Base-by-base conservation (phyloP, 2,888 invertebrate genomes). In the Ennomos fuscantarius region DNA sequence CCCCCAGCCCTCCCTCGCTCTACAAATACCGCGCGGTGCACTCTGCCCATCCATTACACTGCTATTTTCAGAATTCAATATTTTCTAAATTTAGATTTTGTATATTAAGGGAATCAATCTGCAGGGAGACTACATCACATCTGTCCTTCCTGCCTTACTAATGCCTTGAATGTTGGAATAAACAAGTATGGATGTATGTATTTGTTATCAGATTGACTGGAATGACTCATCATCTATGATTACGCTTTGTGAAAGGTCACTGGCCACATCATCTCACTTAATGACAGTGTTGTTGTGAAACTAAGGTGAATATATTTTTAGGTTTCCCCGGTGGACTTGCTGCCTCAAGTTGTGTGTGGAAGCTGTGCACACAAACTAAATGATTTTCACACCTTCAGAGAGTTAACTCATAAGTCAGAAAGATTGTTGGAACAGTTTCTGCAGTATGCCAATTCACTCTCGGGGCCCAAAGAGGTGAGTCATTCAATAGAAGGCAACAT, bases 291-390 rank as follows among this genome's bases (percentile, higher is more conserved):
- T 83, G 74, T 79, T 83, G 76, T 79, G 73, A 82, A 81, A 79
- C 74, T 81, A 70, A 81, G 73, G 49, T 76, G 37, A 74, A 74
- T 76, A 68, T 76, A 69, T 76, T 93, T 92, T 73, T 89, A 96
- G 96, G 95, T 96, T 65, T 94, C 95, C 73, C 95, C 95, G 80
- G 94, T 93, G 75, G 96, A 97, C 87, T 93, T 94, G 74, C 93
- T 96, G 80, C 96, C 96, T 70, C 94, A 95, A 73, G 94, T 96
- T 73, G 94, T 97, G 69, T 97, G 97, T 89, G 94, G 94, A 63
- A 94, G 94, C 70, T 97, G 97, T 90, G 94, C 94, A 71, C 94
- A 94, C 76, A 96, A 96, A 82, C 92, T 97, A 74, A 95, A 96
- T 82, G 94, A 95, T 62, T 94, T 96, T 73, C 94, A 95, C 85